Conservation (phyloP, 2,113 vertebrate species). For the Oceanodroma tethys region DNA sequence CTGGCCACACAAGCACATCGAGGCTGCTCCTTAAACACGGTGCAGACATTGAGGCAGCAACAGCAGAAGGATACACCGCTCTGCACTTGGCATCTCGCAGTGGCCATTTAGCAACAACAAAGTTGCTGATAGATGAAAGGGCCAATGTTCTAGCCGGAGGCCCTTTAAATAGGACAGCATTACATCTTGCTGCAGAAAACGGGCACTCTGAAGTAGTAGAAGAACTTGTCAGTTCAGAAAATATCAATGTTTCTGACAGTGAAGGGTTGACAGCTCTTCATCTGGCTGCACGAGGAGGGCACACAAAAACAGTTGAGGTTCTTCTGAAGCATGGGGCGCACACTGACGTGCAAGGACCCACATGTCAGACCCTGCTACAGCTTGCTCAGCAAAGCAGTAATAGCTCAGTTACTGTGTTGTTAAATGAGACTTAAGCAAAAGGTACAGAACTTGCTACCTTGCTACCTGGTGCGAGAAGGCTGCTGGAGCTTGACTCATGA, state of each 20-base stretch:
- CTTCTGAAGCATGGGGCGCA: constrained; percentile 74
- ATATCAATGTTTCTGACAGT: constrained; percentile 64
- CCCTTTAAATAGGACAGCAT: constrained; percentile 71
- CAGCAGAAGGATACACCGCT: constrained; percentile 78
- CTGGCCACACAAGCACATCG: constrained; percentile 93
- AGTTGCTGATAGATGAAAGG: constrained; percentile 85
- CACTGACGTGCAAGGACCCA: constrained; percentile 50
- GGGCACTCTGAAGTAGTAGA: constrained; percentile 86
- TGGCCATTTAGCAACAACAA: constrained; percentile 85
- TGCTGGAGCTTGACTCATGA: background rate
- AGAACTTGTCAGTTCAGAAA: constrained; percentile 76
- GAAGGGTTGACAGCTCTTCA: constrained; percentile 81
- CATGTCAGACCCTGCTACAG: constrained; percentile 22
- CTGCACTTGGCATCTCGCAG: constrained; percentile 85
- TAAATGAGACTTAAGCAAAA: constrained; percentile 67
- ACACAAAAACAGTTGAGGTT: constrained; percentile 74
- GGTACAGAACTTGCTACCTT: background rate
- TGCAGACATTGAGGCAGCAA: constrained; percentile 73
- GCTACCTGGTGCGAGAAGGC: background rate
- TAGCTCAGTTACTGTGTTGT: background rate
- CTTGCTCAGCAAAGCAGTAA: background rate
- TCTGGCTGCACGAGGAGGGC: constrained; percentile 77
- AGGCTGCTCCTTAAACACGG: constrained; percentile 88
- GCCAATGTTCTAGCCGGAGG: constrained; percentile 69
- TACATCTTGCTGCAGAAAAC: constrained; percentile 83